These are phyloP conservation scores for Neoaliturus tenellus DNA, from an alignment of 2,888 invertebrate species.

Conservation along the genomic window DNA sequence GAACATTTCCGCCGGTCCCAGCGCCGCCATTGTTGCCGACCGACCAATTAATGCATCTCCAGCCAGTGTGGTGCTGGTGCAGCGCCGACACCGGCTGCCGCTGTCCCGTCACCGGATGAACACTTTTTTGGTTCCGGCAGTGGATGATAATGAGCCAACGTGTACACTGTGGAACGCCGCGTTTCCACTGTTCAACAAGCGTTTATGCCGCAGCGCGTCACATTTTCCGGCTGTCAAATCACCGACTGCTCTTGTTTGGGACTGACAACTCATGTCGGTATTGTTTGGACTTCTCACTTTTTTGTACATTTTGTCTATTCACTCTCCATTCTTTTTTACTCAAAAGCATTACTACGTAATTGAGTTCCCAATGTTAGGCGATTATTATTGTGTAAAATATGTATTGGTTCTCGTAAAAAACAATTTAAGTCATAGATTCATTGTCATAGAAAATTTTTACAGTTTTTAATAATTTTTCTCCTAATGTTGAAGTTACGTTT, in stretches of 20 bases:
- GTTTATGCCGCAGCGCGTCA: neutral
- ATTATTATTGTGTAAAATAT: no score
- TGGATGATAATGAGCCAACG: neutral
- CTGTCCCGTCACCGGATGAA: slow-evolving; percentile 11
- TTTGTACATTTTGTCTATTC: no score
- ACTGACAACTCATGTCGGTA: neutral
- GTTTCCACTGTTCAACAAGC: slow-evolving; percentile 19
- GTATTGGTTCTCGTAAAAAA: no score
- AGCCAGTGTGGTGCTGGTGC: no score
- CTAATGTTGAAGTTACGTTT: no score
- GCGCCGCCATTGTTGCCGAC: neutral
- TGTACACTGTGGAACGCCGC: neutral
- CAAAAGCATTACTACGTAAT: no score
- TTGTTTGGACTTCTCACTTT: neutral
- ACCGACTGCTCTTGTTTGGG: neutral
- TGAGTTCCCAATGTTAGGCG: no score
- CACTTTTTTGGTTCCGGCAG: neutral
- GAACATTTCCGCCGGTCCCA: slow-evolving; percentile 14
- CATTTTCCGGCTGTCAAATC: slow-evolving; percentile 15
- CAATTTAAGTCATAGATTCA: no score
- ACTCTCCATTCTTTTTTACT: no score
- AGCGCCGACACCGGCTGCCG: neutral
- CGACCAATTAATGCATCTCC: no score
- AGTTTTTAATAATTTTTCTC: no score
- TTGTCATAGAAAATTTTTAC: no score